A percentile compares a stretch with the other conserved stretches of the same genome.
phyloP scores from a whole-genome alignment of 2,113 vertebrate genomes.

The Tautogolabrus adspersus region DNA sequence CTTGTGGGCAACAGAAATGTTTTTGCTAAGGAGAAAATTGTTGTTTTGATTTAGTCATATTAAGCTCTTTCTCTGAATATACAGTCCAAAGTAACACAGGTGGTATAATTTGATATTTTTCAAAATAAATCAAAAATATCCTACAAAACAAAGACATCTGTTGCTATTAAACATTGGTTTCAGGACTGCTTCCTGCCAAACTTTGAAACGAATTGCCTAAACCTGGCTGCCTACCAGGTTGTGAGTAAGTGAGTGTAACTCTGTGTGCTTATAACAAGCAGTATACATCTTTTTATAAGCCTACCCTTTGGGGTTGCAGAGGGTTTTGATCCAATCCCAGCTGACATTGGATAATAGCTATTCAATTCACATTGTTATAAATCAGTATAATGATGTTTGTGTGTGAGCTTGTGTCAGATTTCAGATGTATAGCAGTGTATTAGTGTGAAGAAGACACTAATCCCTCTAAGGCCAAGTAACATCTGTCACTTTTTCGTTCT shows the following conservation, averaged over 20 bases:
- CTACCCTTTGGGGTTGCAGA: neutral
- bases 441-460: conserved; percentile 51
- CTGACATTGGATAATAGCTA: neutral
- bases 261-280: conserved; percentile 11
- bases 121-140: conserved; percentile 13
- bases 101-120: conserved; percentile 23
- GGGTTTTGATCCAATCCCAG: neutral
- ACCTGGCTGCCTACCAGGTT: conserved; percentile 19
- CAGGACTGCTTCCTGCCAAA: conserved; percentile 27
- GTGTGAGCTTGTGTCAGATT: conserved; percentile 25
- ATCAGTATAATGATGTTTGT: conserved; percentile 1
- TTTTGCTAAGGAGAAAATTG: conserved; percentile 17
- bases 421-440: conserved; percentile 40
- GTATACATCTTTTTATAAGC: conserved; percentile 2
- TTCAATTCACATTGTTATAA: neutral
- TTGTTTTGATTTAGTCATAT: conserved; percentile 13
- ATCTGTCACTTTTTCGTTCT: conserved; percentile 44
- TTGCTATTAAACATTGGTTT: neutral
- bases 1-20: neutral
- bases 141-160: conserved; percentile 36
- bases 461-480: conserved; percentile 52
- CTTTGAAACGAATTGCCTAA: conserved; percentile 27
- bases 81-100: conserved; percentile 12
- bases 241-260: conserved; percentile 16
- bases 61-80: conserved; percentile 9